Percentiles rank a stretch among this genome's conserved stretches.
Evolutionary conservation across 2,888 invertebrate species (phyloP).

Genomic region (Diarsia mendica): DNA sequence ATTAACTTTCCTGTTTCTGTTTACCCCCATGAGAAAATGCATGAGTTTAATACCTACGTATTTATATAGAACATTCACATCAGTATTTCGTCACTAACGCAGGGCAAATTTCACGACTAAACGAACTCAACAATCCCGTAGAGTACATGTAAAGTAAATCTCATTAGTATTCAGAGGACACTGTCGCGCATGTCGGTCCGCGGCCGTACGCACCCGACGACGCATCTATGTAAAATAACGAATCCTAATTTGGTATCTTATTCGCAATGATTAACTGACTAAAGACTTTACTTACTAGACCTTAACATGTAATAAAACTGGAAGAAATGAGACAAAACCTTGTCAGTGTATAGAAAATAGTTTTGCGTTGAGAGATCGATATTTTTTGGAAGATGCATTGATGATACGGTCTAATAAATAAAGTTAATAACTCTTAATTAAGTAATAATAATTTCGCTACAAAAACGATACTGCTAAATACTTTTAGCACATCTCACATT

Average conservation of each 20-base stretch:
- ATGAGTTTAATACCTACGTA: not conserved
- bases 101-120: conserved; percentile 19
- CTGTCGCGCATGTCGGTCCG: not conserved
- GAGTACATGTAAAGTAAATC: conserved; percentile 29
- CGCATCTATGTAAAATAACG: conserved; percentile 25
- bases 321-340: conserved; percentile 2
- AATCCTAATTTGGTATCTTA: conserved; percentile 56
- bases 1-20: not conserved
- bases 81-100: conserved; percentile 16
- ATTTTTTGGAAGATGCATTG: conserved; percentile 5
- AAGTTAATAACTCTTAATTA: conserved; percentile 31
- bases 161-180: conserved; percentile 59
- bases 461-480: conserved; percentile 10
- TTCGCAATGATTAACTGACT: conserved; percentile 37
- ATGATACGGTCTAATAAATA: conserved; percentile 36
- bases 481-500: conserved; percentile 23
- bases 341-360: conserved; percentile 6
- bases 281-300: conserved; percentile 35
- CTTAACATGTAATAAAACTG: not conserved
- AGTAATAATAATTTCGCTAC: conserved; percentile 49
- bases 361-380: not conserved
- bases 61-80: conserved; percentile 5
- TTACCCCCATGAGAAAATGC: not conserved
- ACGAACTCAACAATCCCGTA: conserved; percentile 29
- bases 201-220: conserved; percentile 40